These are phyloP conservation scores for Ecliptopera silaceata DNA, from an alignment of 2,888 invertebrate species.

Conservation along the genomic window DNA sequence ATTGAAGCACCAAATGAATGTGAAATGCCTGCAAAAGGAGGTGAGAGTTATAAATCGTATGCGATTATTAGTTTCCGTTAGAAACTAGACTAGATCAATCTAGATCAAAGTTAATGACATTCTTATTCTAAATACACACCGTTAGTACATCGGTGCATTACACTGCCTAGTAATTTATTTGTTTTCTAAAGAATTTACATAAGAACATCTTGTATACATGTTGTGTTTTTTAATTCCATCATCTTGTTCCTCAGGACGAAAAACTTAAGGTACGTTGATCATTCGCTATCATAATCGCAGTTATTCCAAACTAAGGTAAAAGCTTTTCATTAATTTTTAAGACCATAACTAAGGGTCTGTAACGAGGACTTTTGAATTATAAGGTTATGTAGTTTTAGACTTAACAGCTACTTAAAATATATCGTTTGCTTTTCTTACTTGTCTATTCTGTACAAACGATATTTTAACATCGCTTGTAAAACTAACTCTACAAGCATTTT, in stretches of 20 bases:
- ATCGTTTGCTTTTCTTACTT: too few species aligned
- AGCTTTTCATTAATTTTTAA: conserved; percentile 10
- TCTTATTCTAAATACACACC: conserved; percentile 10
- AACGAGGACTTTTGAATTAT: too few species aligned
- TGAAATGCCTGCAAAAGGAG: conserved; percentile 67
- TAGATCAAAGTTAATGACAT: conserved; percentile 5
- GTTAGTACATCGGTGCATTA: neutral
- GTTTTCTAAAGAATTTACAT: neutral
- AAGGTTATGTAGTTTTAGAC: too few species aligned
- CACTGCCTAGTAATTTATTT: neutral
- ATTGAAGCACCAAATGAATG: conserved; percentile 70
- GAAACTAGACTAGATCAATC: conserved; percentile 18
- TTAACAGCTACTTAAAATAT: too few species aligned
- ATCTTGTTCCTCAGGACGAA: conserved; percentile 26
- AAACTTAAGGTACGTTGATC: conserved; percentile 28
- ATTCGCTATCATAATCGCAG: conserved; percentile 23
- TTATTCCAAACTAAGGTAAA: conserved; percentile 22
- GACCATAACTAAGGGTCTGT: neutral
- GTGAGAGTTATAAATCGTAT: conserved; percentile 44
- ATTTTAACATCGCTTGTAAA: too few species aligned
- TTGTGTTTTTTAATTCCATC: conserved; percentile 22
- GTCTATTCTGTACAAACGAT: too few species aligned
- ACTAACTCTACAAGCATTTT: too few species aligned
- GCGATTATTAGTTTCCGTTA: conserved; percentile 23
- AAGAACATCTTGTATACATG: conserved; percentile 8